Conservation (phyloP, 2,888 invertebrate genomes). For the Andrena haemorrhoa region DNA sequence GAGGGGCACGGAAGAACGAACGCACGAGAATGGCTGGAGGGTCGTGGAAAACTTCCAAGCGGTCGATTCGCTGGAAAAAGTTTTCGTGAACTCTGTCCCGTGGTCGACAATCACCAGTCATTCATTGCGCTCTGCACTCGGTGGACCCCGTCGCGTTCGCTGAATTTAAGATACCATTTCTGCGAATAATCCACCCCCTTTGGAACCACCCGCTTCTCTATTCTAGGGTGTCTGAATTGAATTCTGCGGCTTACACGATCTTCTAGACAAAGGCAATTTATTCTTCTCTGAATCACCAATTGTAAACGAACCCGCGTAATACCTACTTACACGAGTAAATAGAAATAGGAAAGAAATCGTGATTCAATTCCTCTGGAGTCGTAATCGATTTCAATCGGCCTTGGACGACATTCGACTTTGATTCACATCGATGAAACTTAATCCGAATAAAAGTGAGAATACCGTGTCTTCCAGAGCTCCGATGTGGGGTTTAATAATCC, state of each 20-base stretch:
- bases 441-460: slow-evolving; percentile 8
- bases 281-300: too few relatives aligned
- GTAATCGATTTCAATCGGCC: neutral
- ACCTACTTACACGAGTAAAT: too few relatives aligned
- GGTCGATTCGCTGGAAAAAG: slow-evolving; percentile 52
- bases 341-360: too few relatives aligned
- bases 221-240: neutral
- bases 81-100: slow-evolving; percentile 49
- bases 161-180: slow-evolving; percentile 50
- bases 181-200: slow-evolving; percentile 22
- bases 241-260: too few relatives aligned
- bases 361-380: too few relatives aligned
- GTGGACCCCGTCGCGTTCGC: slow-evolving; percentile 30
- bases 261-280: too few relatives aligned
- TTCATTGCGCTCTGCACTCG: slow-evolving; percentile 62
- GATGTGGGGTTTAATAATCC: slow-evolving; percentile 36
- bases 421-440: neutral
- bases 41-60: slow-evolving; percentile 56
- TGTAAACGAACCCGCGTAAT: too few relatives aligned
- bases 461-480: too few relatives aligned
- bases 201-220: neutral
- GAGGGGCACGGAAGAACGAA: slow-evolving; percentile 21
- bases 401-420: neutral
- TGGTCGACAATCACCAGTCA: slow-evolving; percentile 71
- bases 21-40: slow-evolving; percentile 11